phyloP scores from a whole-genome alignment of 2,888 invertebrate species.

The Catonia carolina region DNA sequence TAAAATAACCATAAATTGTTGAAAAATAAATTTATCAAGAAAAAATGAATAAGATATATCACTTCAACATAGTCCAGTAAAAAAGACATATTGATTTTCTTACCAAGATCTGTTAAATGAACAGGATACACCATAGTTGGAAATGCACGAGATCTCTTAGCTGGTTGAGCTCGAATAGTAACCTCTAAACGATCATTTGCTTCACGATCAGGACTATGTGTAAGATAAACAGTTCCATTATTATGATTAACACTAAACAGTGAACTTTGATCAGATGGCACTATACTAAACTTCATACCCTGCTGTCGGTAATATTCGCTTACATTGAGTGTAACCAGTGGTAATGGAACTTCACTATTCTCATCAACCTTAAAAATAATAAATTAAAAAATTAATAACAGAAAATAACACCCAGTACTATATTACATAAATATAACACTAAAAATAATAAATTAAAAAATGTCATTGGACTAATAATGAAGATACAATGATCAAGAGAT shows the following conservation, averaged over 20 bases:
- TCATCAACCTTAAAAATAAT: conserved; percentile 73
- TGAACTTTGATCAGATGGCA: conserved; percentile 49
- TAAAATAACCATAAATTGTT: too few species aligned
- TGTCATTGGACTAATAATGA: too few species aligned
- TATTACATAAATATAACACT: too few species aligned
- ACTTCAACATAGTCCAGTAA: too few species aligned
- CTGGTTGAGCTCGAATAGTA: conserved; percentile 49
- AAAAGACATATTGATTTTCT: conserved; percentile 34
- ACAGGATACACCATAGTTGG: conserved; percentile 72
- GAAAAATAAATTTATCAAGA: too few species aligned
- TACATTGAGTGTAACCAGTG: conserved; percentile 68
- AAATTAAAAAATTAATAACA: too few species aligned
- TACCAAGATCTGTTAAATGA: conserved; percentile 61
- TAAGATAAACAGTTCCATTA: conserved; percentile 68
- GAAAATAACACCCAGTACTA: too few species aligned
- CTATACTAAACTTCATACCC: conserved; percentile 27
- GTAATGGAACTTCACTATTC: conserved; percentile 67
- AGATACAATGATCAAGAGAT: too few species aligned
- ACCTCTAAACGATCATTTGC: conserved; percentile 56
- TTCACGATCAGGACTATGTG: conserved; percentile 70
- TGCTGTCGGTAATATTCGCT: conserved; percentile 54
- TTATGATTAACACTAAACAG: conserved; percentile 68
- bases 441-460: too few species aligned
- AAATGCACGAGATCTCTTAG: conserved; percentile 58
- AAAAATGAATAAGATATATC: too few species aligned